These are phyloP conservation scores for Orientallactaga sibirica DNA, from an alignment of 2,797 vertebrate species.

Conservation along the genomic window DNA sequence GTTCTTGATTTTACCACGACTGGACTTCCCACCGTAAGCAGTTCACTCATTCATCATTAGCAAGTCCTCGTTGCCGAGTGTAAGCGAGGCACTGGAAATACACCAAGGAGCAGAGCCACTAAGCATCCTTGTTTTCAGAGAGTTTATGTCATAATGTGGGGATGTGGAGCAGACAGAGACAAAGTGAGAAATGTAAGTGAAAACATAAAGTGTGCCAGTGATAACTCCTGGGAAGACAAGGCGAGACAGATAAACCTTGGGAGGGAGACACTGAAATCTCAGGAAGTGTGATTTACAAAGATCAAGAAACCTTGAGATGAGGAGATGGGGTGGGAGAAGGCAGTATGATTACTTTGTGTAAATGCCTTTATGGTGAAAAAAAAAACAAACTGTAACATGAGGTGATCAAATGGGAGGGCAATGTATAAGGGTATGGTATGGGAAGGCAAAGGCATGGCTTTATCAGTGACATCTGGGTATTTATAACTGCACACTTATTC, in stretches of 20 bases:
- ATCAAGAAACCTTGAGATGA: neutral
- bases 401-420: too few relatives aligned
- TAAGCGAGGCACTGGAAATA: too few relatives aligned
- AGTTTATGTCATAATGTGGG: neutral
- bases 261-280: neutral
- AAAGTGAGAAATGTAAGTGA: neutral
- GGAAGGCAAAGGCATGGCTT: neutral
- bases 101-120: neutral
- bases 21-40: neutral
- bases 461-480: fast-evolving
- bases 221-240: neutral
- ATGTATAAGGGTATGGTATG: neutral
- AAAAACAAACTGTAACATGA: too few relatives aligned
- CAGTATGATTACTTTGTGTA: neutral
- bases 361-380: neutral
- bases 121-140: neutral
- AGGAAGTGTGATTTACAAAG: neutral
- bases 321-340: neutral
- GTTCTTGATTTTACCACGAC: neutral
- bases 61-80: neutral
- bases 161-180: neutral
- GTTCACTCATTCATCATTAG: neutral
- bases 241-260: neutral
- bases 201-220: neutral
- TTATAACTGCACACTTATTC: neutral